phyloP scores from a whole-genome alignment of 2,113 vertebrate genomes.

The Oreochromis aureus region DNA sequence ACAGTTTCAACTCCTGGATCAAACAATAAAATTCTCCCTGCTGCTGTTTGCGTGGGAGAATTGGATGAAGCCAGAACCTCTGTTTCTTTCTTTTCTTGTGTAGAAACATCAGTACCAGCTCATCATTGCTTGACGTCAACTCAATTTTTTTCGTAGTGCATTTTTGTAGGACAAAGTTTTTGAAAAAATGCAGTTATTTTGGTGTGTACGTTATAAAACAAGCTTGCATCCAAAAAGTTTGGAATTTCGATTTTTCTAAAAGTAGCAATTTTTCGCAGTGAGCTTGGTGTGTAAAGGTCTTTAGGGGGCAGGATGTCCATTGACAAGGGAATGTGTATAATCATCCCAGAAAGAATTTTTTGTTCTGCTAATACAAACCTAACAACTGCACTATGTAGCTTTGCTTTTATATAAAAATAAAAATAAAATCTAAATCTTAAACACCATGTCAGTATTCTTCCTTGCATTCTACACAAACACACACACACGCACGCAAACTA shows the following conservation, averaged over 20 bases:
- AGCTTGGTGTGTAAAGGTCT: neutral
- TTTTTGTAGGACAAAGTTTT: neutral
- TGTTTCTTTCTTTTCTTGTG: neutral
- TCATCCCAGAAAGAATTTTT: neutral
- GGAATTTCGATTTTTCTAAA: neutral
- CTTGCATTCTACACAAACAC: neutral
- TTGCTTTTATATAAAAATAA: neutral
- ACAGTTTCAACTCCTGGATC: neutral
- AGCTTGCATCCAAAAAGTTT: neutral
- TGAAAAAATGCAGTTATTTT: neutral
- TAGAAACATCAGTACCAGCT: neutral
- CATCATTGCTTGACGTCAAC: neutral
- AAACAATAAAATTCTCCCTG: neutral
- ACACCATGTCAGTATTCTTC: neutral
- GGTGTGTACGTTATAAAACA: neutral
- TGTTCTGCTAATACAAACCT: neutral
- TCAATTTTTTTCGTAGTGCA: neutral
- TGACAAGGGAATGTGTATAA: neutral
- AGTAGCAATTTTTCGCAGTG: accelerated
- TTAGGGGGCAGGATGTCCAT: neutral
- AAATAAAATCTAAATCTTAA: constrained; percentile 4
- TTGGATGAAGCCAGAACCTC: neutral
- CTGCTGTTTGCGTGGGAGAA: neutral
- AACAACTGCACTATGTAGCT: neutral
- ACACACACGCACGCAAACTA: neutral